These are phyloP conservation scores for Unio pictorum DNA, from an alignment of 2,888 invertebrate species.

Conservation along the genomic window DNA sequence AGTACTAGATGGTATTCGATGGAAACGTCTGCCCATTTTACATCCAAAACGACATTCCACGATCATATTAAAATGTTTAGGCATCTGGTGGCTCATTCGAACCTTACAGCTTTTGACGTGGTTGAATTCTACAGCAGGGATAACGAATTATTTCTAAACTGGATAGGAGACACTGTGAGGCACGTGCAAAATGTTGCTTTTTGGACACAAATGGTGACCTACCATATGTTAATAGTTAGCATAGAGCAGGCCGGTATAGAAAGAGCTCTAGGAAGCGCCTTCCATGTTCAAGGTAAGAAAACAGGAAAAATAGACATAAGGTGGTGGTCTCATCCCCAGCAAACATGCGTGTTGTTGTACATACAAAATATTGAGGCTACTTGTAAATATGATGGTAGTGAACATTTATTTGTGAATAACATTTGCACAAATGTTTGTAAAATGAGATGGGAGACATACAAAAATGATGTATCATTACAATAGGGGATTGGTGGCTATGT, in stretches of 20 bases:
- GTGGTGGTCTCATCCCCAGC: too few relatives aligned
- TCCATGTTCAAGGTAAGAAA: conserved; percentile 49
- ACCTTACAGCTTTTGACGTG: conserved; percentile 19
- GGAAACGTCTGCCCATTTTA: conserved; percentile 6
- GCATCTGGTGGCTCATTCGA: conserved; percentile 12
- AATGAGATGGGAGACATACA: too few relatives aligned
- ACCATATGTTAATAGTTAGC: conserved; percentile 51
- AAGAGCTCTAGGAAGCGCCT: conserved; percentile 52
- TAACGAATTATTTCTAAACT: conserved; percentile 37
- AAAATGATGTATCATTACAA: too few relatives aligned
- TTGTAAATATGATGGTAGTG: too few relatives aligned
- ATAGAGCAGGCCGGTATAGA: conserved; percentile 58
- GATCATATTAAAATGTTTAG: conserved; percentile 4
- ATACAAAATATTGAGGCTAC: too few relatives aligned
- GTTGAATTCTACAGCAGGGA: conserved; percentile 43
- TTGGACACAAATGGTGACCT: conserved; percentile 51
- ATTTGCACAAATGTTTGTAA: too few relatives aligned
- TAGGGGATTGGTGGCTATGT: too few relatives aligned
- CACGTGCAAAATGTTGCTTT: conserved; percentile 21
- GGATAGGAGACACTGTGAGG: conserved; percentile 42
- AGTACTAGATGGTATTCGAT: conserved; percentile 20
- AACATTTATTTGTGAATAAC: too few relatives aligned
- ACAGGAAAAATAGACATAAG: neutral
- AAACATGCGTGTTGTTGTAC: too few relatives aligned
- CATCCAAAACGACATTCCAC: neutral